phyloP scores from a whole-genome alignment of 2,797 vertebrate species.

The Pseudomugil tenellus region DNA sequence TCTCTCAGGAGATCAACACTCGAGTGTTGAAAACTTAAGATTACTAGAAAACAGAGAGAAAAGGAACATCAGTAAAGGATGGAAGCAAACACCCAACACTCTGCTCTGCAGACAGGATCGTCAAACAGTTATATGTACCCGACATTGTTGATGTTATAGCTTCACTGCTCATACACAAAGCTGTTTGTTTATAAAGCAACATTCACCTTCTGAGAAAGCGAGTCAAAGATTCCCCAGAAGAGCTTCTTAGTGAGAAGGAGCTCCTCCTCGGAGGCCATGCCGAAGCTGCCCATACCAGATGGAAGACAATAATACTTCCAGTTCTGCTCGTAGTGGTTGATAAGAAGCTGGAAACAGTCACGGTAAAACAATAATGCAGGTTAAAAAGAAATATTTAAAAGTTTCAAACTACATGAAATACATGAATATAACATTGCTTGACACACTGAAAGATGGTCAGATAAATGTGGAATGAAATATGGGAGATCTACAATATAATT shows the following conservation, averaged over 20 bases:
- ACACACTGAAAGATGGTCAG: neutral
- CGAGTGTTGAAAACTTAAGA: constrained; percentile 19
- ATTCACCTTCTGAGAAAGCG: constrained; percentile 93
- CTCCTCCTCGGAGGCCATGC: constrained; percentile 94
- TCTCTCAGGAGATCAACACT: constrained; percentile 30
- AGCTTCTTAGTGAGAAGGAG: constrained; percentile 96
- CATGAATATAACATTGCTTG: neutral
- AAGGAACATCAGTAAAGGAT: constrained; percentile 5
- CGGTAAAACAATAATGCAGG: neutral
- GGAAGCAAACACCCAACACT: constrained; percentile 9
- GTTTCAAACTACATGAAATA: neutral
- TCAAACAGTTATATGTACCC: neutral
- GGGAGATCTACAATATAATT: constrained; percentile 9
- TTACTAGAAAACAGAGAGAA: neutral
- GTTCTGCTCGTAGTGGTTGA: constrained; percentile 95
- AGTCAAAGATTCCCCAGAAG: constrained; percentile 98
- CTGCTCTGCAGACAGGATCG: neutral
- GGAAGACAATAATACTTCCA: constrained; percentile 99
- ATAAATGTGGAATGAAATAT: constrained; percentile 10
- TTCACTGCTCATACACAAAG: neutral
- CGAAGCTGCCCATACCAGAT: constrained; percentile 90
- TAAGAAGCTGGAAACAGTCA: constrained; percentile 86
- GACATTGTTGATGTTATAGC: neutral
- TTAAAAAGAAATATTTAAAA: neutral
- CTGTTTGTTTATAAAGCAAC: neutral